Base-by-base conservation (phyloP, 2,888 invertebrate species). In the Zaprionus bogoriensis region DNA sequence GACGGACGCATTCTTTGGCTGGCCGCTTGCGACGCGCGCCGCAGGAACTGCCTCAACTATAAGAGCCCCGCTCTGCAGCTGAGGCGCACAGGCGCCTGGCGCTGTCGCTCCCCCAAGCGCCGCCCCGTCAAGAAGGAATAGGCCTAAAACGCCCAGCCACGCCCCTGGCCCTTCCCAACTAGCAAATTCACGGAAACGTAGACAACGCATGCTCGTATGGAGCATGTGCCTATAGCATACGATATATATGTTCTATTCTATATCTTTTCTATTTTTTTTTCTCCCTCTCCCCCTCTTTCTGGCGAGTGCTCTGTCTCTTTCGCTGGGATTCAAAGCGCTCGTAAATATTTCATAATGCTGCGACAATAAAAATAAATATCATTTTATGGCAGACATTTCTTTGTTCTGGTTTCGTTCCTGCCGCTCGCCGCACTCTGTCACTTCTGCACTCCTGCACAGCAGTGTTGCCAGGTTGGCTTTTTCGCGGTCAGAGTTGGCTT, bases 341-440 rank as follows among this genome's bases (percentile, higher is more conserved):
- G 70, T 83, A 80, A 83, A 80, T 86, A 80, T 83, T 67, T 82
- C 86, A 79, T 81, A 85, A 82, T 85, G 79, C 73, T 66, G 62
- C 79, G 76, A 75, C 86, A 79, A 79, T 79, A 79, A 79, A 79
- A 79, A 85, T 79, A 79, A 79, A 85, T 85, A 79, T 79, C 55
- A 81, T 85, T 79, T 85, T 82, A 79, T 85, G 85, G 82, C 64
- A 75, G 67, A 64, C 58, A 73, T 73, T 85, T 82, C 66, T 64
- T 57, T 66, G 65, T 66, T 63, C 58, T 42, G 54, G 46, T 42
- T 61, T 57, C 45, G 20, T 36, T 45, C 51, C 32, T 25, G 47
- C 22, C 9, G 9, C 46, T 25, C 32, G n/a, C n/a, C 19, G 27
- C 44, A 45, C 23, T 54, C 47, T 53, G 64, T 30, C 47, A 53